Evolutionary conservation across 2,888 invertebrate genomes (phyloP).

Genomic region (Ptilodon capucinus): DNA sequence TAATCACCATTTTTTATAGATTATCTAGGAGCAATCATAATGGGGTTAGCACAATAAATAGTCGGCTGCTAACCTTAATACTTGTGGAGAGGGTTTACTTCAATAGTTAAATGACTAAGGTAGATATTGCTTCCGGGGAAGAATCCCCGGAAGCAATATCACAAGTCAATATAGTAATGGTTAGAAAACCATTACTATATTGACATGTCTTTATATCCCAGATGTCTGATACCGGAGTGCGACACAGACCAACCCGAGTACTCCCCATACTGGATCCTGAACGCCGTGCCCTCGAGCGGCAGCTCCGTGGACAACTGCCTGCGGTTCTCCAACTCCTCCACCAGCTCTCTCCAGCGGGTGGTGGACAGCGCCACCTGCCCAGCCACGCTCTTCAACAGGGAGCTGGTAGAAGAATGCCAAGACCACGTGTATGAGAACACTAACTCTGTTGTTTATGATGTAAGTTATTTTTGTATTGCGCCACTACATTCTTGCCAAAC

Average conservation of each 20-base stretch:
- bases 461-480: too few species aligned
- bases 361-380: constrained; percentile 43
- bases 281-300: constrained; percentile 64
- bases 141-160: too few species aligned
- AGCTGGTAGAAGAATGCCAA: constrained; percentile 40
- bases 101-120: too few species aligned
- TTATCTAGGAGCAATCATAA: too few species aligned
- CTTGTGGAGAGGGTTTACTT: too few species aligned
- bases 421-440: constrained; percentile 55
- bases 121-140: too few species aligned
- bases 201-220: constrained; percentile 27
- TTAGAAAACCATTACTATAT: too few species aligned
- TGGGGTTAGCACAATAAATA: too few species aligned
- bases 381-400: constrained; percentile 47
- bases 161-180: too few species aligned
- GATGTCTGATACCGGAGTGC: constrained; percentile 59
- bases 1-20: too few species aligned
- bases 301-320: constrained; percentile 66
- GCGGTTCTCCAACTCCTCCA: constrained; percentile 48
- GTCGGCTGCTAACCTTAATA: too few species aligned
- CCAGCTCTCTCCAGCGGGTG: neutral
- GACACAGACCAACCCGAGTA: constrained; percentile 47
- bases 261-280: constrained; percentile 65
- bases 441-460: constrained; percentile 63
- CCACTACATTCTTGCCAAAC: too few species aligned